Conservation (phyloP, 2,113 vertebrate species). For the Poecile atricapillus region DNA sequence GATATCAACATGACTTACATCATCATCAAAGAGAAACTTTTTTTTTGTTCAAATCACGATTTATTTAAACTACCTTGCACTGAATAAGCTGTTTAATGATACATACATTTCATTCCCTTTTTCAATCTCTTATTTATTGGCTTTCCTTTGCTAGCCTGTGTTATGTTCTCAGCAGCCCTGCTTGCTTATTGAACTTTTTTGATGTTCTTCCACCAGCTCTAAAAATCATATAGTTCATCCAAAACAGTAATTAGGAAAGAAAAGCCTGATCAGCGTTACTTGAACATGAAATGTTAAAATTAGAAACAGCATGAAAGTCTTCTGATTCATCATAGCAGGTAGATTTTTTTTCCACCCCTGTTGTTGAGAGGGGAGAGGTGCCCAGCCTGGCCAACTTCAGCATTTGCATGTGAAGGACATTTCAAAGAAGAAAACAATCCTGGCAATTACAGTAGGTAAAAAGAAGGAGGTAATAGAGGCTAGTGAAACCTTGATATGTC, state of each 20-base stretch:
- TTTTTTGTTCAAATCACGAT: not conserved
- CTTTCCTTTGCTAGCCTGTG: not conserved
- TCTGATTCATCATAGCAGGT: not conserved
- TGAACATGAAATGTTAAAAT: not conserved
- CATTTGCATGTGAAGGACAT: not conserved
- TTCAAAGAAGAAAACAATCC: not conserved
- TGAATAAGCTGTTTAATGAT: not conserved
- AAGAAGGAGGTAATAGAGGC: not conserved
- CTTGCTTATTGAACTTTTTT: not conserved
- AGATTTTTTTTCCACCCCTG: not conserved
- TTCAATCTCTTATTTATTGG: not conserved
- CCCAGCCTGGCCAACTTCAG: not conserved
- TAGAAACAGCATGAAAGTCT: not conserved
- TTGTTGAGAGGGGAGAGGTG: not conserved
- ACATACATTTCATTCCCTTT: not conserved
- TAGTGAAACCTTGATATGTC: not conserved
- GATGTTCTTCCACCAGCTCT: not conserved
- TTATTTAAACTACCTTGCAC: not conserved
- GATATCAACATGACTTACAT: not conserved
- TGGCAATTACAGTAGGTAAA: not conserved
- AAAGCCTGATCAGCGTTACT: conserved; percentile 9
- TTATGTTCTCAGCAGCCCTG: not conserved
- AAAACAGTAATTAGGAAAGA: conserved; percentile 4
- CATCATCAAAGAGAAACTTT: not conserved
- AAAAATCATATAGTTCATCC: not conserved